Conservation (phyloP, 2,113 vertebrate species). For the Engystomops pustulosus region DNA sequence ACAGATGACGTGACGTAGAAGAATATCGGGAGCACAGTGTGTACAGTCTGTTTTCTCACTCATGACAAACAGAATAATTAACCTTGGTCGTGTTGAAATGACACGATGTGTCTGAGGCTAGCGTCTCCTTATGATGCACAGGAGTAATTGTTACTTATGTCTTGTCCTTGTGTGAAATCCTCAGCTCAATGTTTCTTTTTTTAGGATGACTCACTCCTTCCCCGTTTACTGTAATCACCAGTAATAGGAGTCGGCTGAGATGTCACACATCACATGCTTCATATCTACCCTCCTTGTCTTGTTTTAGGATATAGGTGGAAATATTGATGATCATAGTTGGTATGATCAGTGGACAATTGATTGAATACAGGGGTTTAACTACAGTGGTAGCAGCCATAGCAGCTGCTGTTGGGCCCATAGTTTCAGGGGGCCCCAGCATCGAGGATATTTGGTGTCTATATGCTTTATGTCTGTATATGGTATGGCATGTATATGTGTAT, state of each 20-base stretch:
- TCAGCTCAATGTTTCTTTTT: slow-evolving; percentile 40
- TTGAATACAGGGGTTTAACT: no score
- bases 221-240: slow-evolving; percentile 18
- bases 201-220: slow-evolving; percentile 26
- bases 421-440: no score
- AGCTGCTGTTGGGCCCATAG: no score
- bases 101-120: slow-evolving; percentile 40
- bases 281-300: background rate
- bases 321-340: no score
- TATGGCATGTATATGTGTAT: no score
- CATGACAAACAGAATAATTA: background rate
- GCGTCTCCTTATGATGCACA: slow-evolving; percentile 31
- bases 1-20: background rate
- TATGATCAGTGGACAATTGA: no score
- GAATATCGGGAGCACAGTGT: background rate
- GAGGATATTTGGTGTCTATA: no score
- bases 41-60: slow-evolving; percentile 22
- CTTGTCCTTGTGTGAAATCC: slow-evolving; percentile 35
- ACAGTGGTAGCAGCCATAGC: no score
- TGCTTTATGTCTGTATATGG: no score
- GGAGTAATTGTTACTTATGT: slow-evolving; percentile 17
- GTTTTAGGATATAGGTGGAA: background rate
- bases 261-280: background rate
- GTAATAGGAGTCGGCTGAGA: background rate
- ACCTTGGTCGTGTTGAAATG: slow-evolving; percentile 41